Evolutionary conservation across 2,888 invertebrate genomes (phyloP).

Genomic region (Leucophenga montana): DNA sequence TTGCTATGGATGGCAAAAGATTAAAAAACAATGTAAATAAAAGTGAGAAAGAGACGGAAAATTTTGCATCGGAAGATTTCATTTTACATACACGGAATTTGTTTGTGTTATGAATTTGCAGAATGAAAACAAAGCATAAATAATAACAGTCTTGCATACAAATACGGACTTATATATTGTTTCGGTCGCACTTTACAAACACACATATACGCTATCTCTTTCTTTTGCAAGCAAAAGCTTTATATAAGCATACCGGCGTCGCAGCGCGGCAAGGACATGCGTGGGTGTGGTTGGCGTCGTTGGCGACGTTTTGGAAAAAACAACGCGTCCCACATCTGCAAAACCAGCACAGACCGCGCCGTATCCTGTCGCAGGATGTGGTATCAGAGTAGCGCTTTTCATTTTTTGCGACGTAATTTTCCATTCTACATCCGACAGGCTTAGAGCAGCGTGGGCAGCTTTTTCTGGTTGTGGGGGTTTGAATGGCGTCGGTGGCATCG

Average conservation of each 20-base stretch:
- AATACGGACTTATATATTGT: no score
- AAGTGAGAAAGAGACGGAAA: neutral
- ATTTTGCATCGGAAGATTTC: neutral
- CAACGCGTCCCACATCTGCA: no score
- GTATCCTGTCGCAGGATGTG: constrained; percentile 46
- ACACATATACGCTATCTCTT: no score
- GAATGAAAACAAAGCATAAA: constrained; percentile 62
- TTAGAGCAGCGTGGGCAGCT: neutral
- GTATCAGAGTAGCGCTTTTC: constrained; percentile 17
- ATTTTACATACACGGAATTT: constrained; percentile 29
- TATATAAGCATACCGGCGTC: constrained; percentile 6
- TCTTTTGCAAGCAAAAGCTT: neutral
- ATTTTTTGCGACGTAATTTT: constrained; percentile 61
- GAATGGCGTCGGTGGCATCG: neutral
- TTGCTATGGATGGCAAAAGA: neutral
- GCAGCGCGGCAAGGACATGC: constrained; percentile 46
- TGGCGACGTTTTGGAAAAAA: neutral
- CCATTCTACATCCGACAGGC: constrained; percentile 10
- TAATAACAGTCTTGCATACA: constrained; percentile 21
- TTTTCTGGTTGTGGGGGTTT: neutral
- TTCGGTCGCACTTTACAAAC: no score
- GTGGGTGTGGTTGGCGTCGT: constrained; percentile 4
- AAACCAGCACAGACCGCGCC: neutral
- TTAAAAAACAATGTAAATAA: neutral
- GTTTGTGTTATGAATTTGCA: constrained; percentile 62